Base-by-base conservation (phyloP, 2,888 invertebrate species). In the Entomobrya proxima region DNA sequence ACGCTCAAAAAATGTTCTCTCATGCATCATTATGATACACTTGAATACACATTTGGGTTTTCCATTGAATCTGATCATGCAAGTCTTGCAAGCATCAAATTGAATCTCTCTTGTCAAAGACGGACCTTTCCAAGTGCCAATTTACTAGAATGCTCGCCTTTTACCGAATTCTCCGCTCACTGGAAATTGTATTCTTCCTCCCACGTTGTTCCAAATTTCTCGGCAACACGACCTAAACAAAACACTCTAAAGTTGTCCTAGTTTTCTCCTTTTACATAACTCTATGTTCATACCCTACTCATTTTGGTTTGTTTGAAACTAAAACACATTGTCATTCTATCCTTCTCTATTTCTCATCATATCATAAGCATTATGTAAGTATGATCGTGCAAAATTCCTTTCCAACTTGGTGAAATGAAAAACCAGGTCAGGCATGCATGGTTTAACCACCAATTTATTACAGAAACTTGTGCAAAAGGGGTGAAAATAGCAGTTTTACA, bases 221-320 rank as follows among this genome's bases (percentile, higher is more conserved):
- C 40, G 2, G 40, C 21, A 78, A 21, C 64, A 78, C 69, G 67
- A 67, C 80, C 69, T 80, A 80, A 80, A 80, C 69, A 80, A 80
- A 80, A 50, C 30, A 72, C 52, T 80, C 40, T 55, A 50, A 9
- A 61, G 67, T 69, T 79, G 79, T 52, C 79, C 79, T 35, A 79
- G 79, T 79, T 79, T 79, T 47, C 13, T 47, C 18, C 44, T 30
- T 37, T 67, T 30, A 55, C 74, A 74, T 13, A 9, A 50, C 27
- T 1, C 24, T 30, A 7, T 27, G 24, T 18, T 3, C 37, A 37
- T 24, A 24, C 24, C n/a, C 27, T 47, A n/a, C 11, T 32, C 21
- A 13, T 52, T 52, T n/a, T 55, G 76, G 15, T 55, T 58, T n/a
- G n/a, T n/a, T n/a, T 35, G 44, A 61, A 32, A 55, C 75, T 47